phyloP scores from a whole-genome alignment of 2,888 invertebrate genomes.

The Sialis fuliginosa region DNA sequence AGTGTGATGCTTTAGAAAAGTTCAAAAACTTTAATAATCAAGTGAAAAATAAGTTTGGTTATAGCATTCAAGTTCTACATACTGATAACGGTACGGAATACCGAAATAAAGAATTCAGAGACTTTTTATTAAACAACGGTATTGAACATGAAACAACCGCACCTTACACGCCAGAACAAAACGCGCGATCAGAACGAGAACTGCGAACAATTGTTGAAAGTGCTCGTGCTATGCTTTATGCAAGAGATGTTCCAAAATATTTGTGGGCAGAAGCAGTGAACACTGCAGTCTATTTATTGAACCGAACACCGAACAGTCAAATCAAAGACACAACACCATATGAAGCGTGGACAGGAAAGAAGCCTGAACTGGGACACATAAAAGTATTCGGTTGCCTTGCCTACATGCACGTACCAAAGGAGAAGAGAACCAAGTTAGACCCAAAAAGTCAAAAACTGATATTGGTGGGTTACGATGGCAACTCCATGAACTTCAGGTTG shows the following conservation, averaged over 20 bases:
- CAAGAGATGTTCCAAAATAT: not conserved
- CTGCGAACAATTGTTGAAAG: no score
- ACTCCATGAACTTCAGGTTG: not conserved
- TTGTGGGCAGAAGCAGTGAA: not conserved
- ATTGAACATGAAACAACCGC: no score
- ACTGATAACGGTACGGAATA: constrained; percentile 14
- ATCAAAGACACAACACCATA: not conserved
- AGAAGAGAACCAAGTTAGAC: not conserved
- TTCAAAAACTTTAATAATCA: no score
- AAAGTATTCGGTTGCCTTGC: not conserved
- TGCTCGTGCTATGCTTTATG: not conserved
- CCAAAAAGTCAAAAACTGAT: not conserved
- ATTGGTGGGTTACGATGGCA: not conserved
- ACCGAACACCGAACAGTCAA: not conserved
- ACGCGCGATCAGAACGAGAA: no score
- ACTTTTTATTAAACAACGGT: no score
- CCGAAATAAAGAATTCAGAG: no score
- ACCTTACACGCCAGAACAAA: no score
- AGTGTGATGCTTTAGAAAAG: no score
- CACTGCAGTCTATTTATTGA: not conserved
- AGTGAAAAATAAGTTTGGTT: no score
- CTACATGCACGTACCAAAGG: not conserved
- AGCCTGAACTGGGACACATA: not conserved
- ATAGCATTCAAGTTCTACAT: no score
- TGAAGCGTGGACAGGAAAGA: not conserved